Evolutionary conservation across 1,140 invertebrate genomes (phyloP).

Genomic region (Spodoptera frugiperda): DNA sequence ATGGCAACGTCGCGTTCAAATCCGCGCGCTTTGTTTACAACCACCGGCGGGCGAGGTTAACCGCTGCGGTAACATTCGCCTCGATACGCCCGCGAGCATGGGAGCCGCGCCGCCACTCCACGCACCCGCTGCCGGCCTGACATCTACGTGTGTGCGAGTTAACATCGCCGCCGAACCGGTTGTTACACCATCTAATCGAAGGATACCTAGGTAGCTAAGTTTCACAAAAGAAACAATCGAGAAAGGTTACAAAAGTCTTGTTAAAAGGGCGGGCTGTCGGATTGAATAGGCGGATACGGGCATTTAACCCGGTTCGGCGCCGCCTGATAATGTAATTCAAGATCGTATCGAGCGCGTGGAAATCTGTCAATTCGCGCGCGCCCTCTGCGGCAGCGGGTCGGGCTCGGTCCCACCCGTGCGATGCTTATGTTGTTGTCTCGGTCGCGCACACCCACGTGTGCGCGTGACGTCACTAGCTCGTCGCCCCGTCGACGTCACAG

Average conservation of each 20-base stretch:
- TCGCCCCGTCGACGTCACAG: slow-evolving; percentile 69
- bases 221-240: slow-evolving; percentile 32
- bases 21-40: slow-evolving; percentile 76
- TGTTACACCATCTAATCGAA: slow-evolving; percentile 34
- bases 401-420: slow-evolving; percentile 50
- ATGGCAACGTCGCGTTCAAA: slow-evolving; percentile 65
- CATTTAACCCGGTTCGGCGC: slow-evolving; percentile 59
- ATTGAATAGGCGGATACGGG: slow-evolving; percentile 54
- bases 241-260: slow-evolving; percentile 31
- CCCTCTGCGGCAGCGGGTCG: slow-evolving; percentile 62
- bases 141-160: slow-evolving; percentile 16
- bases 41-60: slow-evolving; percentile 59
- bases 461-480: slow-evolving; percentile 77
- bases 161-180: slow-evolving; percentile 28
- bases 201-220: slow-evolving; percentile 11
- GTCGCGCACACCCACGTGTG: slow-evolving; percentile 79
- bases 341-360: slow-evolving; percentile 81
- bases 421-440: slow-evolving; percentile 56
- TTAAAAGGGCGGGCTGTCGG: slow-evolving; percentile 33
- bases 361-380: slow-evolving; percentile 77
- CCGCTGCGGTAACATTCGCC: slow-evolving; percentile 51
- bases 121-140: slow-evolving; percentile 22
- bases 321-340: slow-evolving; percentile 73
- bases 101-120: slow-evolving; percentile 32
- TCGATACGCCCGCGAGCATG: slow-evolving; percentile 29